These are phyloP conservation scores for Brachyrhaphis roseni DNA, from an alignment of 2,797 vertebrate genomes.

Conservation along the genomic window DNA sequence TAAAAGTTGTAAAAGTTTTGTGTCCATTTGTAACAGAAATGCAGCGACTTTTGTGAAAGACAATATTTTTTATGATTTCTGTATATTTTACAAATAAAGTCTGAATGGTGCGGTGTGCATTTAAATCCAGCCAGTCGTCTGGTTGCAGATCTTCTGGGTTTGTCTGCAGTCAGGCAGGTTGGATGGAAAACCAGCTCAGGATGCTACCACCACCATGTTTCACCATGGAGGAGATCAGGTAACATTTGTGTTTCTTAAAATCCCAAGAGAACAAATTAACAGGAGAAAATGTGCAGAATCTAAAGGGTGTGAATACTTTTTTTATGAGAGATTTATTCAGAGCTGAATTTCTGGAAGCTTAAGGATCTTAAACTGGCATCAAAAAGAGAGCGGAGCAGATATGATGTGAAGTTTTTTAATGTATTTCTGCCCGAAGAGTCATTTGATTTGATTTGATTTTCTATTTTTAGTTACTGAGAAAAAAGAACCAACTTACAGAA, in stretches of 20 bases:
- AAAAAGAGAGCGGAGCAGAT: background rate
- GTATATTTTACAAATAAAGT: background rate
- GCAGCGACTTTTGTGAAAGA: no score
- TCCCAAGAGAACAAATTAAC: background rate
- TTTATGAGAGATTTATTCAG: background rate
- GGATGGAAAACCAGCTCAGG: background rate
- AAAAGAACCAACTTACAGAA: conserved; percentile 86
- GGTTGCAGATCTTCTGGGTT: background rate
- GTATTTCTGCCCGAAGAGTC: background rate
- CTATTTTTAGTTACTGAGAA: background rate
- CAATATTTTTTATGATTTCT: background rate
- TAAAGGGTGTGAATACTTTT: background rate
- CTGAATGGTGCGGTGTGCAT: background rate
- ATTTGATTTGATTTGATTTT: background rate
- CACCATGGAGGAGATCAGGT: background rate
- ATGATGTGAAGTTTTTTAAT: background rate
- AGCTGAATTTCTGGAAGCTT: background rate
- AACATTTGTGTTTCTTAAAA: background rate
- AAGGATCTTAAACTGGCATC: background rate
- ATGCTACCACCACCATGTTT: no score
- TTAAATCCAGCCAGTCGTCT: background rate
- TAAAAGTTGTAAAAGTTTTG: no score
- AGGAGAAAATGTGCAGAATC: background rate
- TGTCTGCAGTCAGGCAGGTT: background rate
- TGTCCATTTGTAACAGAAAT: no score